A percentile compares a stretch with the other conserved stretches of the same genome.
phyloP scores from a whole-genome alignment of 2,888 invertebrate species.

The Dynastes tityus region DNA sequence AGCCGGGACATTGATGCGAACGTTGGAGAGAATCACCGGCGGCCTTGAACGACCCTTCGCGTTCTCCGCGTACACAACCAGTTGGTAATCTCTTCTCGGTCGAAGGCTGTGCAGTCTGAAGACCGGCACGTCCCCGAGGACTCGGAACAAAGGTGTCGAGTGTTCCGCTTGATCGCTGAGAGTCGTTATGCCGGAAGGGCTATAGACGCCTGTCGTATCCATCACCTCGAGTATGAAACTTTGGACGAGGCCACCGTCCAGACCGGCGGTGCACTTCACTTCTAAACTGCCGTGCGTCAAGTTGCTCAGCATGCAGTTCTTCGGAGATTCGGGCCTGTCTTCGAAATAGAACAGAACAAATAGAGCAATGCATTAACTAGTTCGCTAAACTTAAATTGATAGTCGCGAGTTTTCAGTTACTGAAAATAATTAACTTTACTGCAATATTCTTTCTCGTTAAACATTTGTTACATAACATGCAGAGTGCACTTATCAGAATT shows the following conservation, averaged over 20 bases:
- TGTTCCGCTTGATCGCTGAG: constrained; percentile 69
- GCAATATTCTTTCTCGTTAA: too few species aligned
- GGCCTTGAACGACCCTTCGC: constrained; percentile 84
- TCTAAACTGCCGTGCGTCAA: constrained; percentile 76
- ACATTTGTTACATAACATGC: too few species aligned
- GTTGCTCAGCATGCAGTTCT: constrained; percentile 81
- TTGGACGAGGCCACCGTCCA: constrained; percentile 87
- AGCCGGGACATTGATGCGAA: constrained; percentile 65
- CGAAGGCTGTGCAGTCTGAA: constrained; percentile 81
- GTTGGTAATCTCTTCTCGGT: constrained; percentile 84
- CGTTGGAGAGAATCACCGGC: constrained; percentile 81
- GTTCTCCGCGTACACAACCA: constrained; percentile 87
- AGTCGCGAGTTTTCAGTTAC: not conserved
- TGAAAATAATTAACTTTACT: not conserved
- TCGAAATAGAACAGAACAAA: constrained; percentile 60
- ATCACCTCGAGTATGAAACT: constrained; percentile 87
- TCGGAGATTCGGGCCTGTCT: constrained; percentile 86
- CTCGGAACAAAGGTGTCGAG: constrained; percentile 72
- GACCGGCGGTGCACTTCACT: constrained; percentile 83
- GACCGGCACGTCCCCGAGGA: constrained; percentile 78
- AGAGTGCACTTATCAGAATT: too few species aligned
- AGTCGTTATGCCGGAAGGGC: constrained; percentile 62
- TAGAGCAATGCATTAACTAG: constrained; percentile 2
- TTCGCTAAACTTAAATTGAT: not conserved
- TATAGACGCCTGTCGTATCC: constrained; percentile 69